Percentiles rank a stretch among this genome's conserved stretches.
phyloP scores from a whole-genome alignment of 2,797 vertebrate species.

The Phoebastria nigripes region DNA sequence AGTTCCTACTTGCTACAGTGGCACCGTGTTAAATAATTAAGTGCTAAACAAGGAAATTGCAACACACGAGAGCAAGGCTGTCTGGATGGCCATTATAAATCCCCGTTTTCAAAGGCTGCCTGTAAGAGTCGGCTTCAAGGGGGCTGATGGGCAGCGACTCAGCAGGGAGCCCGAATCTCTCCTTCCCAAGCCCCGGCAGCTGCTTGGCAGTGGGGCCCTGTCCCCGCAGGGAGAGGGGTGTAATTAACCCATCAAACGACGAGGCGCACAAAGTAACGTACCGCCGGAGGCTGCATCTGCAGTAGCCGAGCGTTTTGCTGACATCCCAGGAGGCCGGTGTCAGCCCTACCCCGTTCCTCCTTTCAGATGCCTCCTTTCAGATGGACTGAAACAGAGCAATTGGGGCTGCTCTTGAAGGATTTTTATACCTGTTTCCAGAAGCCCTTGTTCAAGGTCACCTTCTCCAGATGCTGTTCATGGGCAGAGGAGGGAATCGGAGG shows the following conservation, averaged over 20 bases:
- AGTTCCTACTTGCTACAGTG: neutral
- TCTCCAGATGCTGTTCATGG: conserved; percentile 13
- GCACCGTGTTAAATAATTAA: neutral
- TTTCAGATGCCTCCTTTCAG: fast-evolving
- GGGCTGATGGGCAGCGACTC: neutral
- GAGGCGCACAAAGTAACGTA: neutral
- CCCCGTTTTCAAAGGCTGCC: neutral
- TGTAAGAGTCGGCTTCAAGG: neutral
- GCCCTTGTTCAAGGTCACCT: conserved; percentile 46
- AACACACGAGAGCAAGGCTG: neutral
- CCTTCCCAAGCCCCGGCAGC: neutral
- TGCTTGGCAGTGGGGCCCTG: neutral
- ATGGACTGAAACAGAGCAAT: neutral
- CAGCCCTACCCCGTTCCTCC: neutral
- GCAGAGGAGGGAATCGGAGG: conserved; percentile 8
- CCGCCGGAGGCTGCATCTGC: neutral
- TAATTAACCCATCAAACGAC: conserved; percentile 45
- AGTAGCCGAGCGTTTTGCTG: neutral
- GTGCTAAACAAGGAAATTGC: neutral
- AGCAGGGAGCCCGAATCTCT: neutral
- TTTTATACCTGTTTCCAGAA: neutral
- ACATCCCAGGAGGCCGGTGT: neutral
- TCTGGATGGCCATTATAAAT: neutral
- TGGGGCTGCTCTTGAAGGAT: neutral
- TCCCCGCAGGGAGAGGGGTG: neutral